These are phyloP conservation scores for Callaeas wilsoni DNA, from an alignment of 2,113 vertebrate genomes.

Conservation along the genomic window DNA sequence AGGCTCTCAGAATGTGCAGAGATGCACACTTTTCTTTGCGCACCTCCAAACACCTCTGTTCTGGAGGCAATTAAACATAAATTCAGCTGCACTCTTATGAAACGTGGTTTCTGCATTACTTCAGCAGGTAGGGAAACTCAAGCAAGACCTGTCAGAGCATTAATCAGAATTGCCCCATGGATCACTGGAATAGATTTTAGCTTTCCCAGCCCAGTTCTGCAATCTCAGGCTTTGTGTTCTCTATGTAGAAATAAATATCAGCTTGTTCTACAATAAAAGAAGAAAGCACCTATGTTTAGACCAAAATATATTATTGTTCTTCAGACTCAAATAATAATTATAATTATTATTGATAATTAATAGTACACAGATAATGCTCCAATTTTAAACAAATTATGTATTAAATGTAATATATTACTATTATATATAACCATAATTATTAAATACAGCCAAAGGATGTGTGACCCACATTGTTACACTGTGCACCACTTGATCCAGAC, in stretches of 20 bases:
- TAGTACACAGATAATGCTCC: neutral
- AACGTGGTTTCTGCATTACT: neutral
- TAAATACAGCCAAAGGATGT: neutral
- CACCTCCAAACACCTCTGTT: neutral
- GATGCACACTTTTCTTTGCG: neutral
- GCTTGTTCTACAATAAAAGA: neutral
- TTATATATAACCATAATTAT: neutral
- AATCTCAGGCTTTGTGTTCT: neutral
- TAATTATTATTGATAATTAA: neutral
- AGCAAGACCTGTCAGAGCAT: neutral
- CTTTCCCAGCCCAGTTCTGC: neutral
- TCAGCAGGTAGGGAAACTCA: neutral
- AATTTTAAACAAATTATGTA: neutral
- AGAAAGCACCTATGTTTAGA: neutral
- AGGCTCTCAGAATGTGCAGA: neutral
- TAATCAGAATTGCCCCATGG: neutral
- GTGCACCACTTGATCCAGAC: neutral
- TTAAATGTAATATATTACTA: neutral
- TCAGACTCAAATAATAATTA: neutral
- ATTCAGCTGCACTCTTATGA: neutral
- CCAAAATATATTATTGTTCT: neutral
- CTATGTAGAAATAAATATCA: neutral
- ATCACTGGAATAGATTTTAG: neutral
- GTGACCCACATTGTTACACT: neutral
- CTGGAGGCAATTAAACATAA: neutral